Evolutionary conservation across 2,888 invertebrate genomes (phyloP), one percentile per base, ranked within the genome.

Genomic region (Pristionchus exspectatus): DNA sequence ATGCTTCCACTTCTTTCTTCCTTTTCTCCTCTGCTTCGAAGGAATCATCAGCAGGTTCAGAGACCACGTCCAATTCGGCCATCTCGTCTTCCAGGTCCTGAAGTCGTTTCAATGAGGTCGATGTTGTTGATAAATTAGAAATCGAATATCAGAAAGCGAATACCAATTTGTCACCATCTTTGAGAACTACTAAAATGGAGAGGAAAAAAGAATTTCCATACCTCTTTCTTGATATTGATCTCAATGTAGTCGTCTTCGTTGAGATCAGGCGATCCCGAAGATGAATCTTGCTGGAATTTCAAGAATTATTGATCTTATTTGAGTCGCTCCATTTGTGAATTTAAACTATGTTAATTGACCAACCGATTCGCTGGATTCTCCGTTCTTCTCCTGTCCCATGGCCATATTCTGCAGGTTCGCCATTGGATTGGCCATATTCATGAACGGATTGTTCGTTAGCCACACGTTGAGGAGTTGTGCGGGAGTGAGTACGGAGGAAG

Each of bases 401-500:
- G 21, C 18, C 54, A 74, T 30, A 69, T 30, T 44, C 50, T 89
- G 89, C 14, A 30, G 50, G 5, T 21, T 56, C 54, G 59, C 77
- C 21, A 81, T 33, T 9, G 87, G 87, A n/a, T 66, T 87, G 66
- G 86, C 38, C 3, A 91, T 89, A 21, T 88, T 50, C 9, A 90
- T 91, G 81, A 93, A 90, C 10, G 92, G 93, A 88, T 93, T 93
- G 90, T 93, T 93, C 24, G 93, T 92, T 16, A 93, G 90, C 93
- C 93, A 93, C n/a, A 87, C 69, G 27, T 87, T 66, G 87, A 87
- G 87, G 27, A 87, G 66, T 38, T 87, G 66, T 12, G 87, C 87
- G 10, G 87, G 87, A 59, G 66, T 33, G 59, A 85, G 81, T 9
- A 81, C 81, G 12, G 81, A 81, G 1, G 81, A 81, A 12, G 81